Percentiles rank a stretch among this genome's conserved stretches.
Evolutionary conservation across 2,888 invertebrate species (phyloP).

Genomic region (Neoascia interrupta): DNA sequence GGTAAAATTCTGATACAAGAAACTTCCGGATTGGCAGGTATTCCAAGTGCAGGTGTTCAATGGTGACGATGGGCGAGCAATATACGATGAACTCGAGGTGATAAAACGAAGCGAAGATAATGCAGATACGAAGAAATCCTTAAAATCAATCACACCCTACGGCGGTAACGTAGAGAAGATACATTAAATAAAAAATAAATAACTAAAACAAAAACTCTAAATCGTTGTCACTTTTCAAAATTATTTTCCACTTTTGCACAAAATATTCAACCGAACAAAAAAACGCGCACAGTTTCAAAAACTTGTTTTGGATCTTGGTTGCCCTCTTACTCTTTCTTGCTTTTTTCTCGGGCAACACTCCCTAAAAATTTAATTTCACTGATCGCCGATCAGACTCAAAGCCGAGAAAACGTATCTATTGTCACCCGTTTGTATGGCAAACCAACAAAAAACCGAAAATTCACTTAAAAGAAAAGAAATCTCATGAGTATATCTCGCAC

Average conservation of each 20-base stretch:
- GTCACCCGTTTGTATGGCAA: slow-evolving; percentile 30
- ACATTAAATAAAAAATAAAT: slow-evolving; percentile 20
- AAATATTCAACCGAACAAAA: slow-evolving; percentile 6
- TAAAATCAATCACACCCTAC: slow-evolving; percentile 63
- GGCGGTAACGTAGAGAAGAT: slow-evolving; percentile 61
- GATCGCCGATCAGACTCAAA: slow-evolving; percentile 52
- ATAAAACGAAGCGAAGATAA: not conserved
- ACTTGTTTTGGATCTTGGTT: slow-evolving; percentile 56
- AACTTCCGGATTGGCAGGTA: slow-evolving; percentile 64
- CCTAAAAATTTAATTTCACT: slow-evolving; percentile 57
- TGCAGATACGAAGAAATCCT: slow-evolving; percentile 27
- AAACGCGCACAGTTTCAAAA: slow-evolving; percentile 20
- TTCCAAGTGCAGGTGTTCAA: slow-evolving; percentile 42
- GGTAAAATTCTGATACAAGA: slow-evolving; percentile 44
- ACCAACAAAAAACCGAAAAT: slow-evolving; percentile 20
- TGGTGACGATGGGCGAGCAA: slow-evolving; percentile 33
- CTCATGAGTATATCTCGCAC: slow-evolving; percentile 30
- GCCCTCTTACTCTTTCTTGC: slow-evolving; percentile 22
- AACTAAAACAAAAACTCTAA: slow-evolving; percentile 31
- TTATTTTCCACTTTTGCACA: slow-evolving; percentile 34
- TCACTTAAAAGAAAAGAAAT: slow-evolving; percentile 53
- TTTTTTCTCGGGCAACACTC: slow-evolving; percentile 45
- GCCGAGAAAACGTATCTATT: slow-evolving; percentile 58
- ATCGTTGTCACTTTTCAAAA: slow-evolving; percentile 37
- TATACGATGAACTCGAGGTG: slow-evolving; percentile 10